These are phyloP conservation scores for Festucalex cinctus DNA, from an alignment of 2,113 vertebrate species.

Conservation along the genomic window DNA sequence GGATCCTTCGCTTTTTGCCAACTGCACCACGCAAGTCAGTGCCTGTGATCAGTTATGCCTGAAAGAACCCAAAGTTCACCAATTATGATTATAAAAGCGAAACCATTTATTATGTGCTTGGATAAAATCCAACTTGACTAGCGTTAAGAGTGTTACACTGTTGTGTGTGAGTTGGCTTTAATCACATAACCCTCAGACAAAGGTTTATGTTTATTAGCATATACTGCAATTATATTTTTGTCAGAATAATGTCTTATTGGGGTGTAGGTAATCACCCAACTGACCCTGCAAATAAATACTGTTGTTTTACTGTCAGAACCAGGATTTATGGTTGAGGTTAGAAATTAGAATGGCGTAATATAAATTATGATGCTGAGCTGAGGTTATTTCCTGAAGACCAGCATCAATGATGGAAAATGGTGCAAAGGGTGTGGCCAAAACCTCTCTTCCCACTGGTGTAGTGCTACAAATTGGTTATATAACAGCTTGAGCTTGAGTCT, in stretches of 20 bases:
- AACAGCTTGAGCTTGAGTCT: too few relatives aligned
- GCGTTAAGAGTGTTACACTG: neutral
- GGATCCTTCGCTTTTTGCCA: too few relatives aligned
- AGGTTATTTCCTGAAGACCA: neutral
- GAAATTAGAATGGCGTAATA: neutral
- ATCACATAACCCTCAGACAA: too few relatives aligned
- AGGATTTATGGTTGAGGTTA: neutral
- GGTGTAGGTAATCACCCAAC: slow-evolving; percentile 3
- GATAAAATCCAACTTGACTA: slow-evolving; percentile 3
- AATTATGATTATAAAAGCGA: neutral
- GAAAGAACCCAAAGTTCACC: too few relatives aligned
- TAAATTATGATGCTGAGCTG: neutral
- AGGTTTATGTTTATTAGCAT: too few relatives aligned
- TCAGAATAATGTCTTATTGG: neutral
- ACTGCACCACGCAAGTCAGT: too few relatives aligned
- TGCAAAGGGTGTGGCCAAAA: slow-evolving; percentile 1
- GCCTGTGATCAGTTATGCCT: too few relatives aligned
- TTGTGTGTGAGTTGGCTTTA: too few relatives aligned
- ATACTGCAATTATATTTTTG: too few relatives aligned
- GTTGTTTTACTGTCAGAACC: neutral
- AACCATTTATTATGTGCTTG: slow-evolving; percentile 7
- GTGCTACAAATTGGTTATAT: too few relatives aligned
- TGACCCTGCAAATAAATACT: neutral
- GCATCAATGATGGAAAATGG: neutral
- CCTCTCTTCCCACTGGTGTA: neutral